Base-by-base conservation (phyloP, 2,113 vertebrate genomes). In the Pteropus alecto region DNA sequence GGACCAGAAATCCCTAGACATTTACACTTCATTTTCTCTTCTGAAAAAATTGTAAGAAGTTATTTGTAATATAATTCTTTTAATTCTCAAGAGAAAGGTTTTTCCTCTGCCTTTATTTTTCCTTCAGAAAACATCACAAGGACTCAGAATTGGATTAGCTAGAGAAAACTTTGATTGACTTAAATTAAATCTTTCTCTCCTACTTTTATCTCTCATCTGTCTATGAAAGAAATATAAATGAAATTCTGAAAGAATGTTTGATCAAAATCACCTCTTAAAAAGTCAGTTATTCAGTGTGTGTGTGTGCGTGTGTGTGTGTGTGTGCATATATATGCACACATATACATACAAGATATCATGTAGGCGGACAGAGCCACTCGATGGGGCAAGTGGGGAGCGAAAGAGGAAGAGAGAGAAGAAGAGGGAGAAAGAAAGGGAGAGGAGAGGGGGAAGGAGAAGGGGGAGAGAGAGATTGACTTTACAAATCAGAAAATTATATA, bases 31-130 rank as follows among this genome's bases (percentile, higher is more conserved):
- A 95, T 96, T 94, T 96, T 97, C 43, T 91, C 56, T 97, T 91
- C 16, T 83, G 28, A 95, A 89, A 13, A 96, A 74, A 70, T 92
- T 93, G 41, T 92, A 67, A 81, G 30, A 78, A 73, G 9, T 95
- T 51, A 95, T 78, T 96, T 95, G 89, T 93, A 10, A 46, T 88
- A 60, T 76, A 78, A 94, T 95, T 96, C 96, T 90, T 93, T 93
- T 87, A 74, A 82, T 88, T 96, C 77, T 22, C 43, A 76, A 74
- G 88, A 84, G 46, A 86, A 85, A 84, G 2, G 2, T 15, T 94
- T 96, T 93, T 51, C 2, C 2, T 84, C 43, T 78, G 21, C 46
- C 26, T 88, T 76, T 86, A 77, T 82, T 76, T 78, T 89, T 65
- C n/a, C 26, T 81, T 90, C 28, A 92, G 74, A 83, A 96, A 90